Evolutionary conservation across 2,113 vertebrate species (phyloP).

Genomic region (Bubo blakistoni): DNA sequence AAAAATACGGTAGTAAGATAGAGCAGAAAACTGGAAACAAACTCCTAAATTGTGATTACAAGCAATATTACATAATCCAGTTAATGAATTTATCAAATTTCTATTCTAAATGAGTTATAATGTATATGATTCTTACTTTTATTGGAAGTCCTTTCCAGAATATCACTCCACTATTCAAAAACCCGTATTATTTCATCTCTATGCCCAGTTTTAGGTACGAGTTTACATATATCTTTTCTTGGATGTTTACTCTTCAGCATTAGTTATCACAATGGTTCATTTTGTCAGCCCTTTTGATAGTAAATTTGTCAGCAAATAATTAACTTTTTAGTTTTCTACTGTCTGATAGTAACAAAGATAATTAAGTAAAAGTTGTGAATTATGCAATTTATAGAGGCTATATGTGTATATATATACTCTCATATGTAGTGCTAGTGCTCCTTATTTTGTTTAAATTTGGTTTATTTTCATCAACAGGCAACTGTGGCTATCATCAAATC

Average conservation of each 20-base stretch:
- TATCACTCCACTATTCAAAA: not conserved
- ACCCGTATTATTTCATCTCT: not conserved
- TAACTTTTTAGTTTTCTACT: not conserved
- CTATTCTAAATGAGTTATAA: not conserved
- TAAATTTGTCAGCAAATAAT: not conserved
- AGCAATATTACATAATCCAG: not conserved
- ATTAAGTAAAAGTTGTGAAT: not conserved
- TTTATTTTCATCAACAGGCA: conserved; percentile 65
- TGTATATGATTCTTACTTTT: not conserved
- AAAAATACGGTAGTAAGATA: not conserved
- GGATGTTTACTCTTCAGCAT: not conserved
- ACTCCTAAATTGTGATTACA: not conserved
- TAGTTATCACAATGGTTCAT: not conserved
- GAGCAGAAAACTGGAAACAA: not conserved
- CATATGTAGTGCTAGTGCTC: not conserved
- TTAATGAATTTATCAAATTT: not conserved
- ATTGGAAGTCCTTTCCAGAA: not conserved
- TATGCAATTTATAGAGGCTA: not conserved
- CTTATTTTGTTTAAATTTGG: not conserved
- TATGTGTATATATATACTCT: not conserved
- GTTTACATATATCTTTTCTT: not conserved
- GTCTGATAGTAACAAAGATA: not conserved
- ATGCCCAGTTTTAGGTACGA: not conserved
- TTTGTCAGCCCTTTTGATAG: not conserved
- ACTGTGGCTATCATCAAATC: conserved; percentile 76